Evolutionary conservation across 2,113 vertebrate species (phyloP), one percentile per base, ranked within the genome.

Genomic region (Indri indri): DNA sequence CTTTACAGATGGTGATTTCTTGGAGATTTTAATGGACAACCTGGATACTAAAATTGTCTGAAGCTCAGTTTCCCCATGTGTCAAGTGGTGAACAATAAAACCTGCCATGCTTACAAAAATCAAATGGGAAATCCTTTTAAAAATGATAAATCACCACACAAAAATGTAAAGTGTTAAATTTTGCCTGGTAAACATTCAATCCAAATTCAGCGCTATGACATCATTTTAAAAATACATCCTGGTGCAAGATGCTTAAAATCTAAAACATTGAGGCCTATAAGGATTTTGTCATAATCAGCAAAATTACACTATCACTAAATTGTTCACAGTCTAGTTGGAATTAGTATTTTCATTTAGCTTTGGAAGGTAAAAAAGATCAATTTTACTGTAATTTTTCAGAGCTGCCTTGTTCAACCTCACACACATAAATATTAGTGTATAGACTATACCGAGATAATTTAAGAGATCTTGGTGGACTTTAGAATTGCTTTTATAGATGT

Each of bases 321-420:
- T 57, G 34, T 34, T 84, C n/a, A 94, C 9, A 18, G 79, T 96
- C 57, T 22, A 74, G 42, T 45, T 27, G 42, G 66, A 96, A 10
- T n/a, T 88, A 57, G 54, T 50, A 74, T 88, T 96, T 88, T 86
- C 66, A 77, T 57, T 88, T 63, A 85, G 65, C 61, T 96, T 84
- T 57, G 23, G 82, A 94, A 91, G 52, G 40, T 50, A 84, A 91
- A 90, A 68, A 50, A 22, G 47, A 94, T 93, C 76, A 52, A 34
- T 94, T 95, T 68, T 81, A 37, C 40, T 77, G 17, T 73, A 34
- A 84, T 85, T 90, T 89, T 88, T 63, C 34, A 32, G 52, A 88
- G 22, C 14, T 70, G 23, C 23, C 90, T 96, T 50, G 30, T 68
- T 94, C 81, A 71, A 23, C 23, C 14, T 79, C 88, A 80, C 14